These are phyloP conservation scores for Scaeva pyrastri DNA, from an alignment of 2,888 invertebrate genomes.

Conservation along the genomic window DNA sequence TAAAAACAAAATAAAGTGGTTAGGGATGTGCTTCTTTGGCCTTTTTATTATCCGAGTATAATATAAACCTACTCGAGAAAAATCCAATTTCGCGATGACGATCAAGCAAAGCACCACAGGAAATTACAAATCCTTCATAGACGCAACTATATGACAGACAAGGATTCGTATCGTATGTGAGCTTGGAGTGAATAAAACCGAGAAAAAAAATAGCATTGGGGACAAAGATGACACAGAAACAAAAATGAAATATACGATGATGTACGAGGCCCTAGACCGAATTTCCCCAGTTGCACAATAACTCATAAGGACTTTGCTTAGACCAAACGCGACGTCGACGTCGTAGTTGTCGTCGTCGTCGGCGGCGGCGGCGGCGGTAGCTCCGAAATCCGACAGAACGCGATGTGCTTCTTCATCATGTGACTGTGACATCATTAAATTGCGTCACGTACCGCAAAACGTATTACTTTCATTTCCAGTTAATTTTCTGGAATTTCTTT, in stretches of 20 bases:
- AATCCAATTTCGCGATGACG: slow-evolving; percentile 73
- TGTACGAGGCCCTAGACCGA: slow-evolving; percentile 70
- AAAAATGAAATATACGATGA: slow-evolving; percentile 49
- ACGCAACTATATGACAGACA: slow-evolving; percentile 52
- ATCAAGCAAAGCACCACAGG: slow-evolving; percentile 69
- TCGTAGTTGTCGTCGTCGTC: too few relatives aligned
- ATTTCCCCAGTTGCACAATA: slow-evolving; percentile 74
- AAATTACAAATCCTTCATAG: slow-evolving; percentile 73
- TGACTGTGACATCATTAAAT: slow-evolving; percentile 74
- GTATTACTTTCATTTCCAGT: slow-evolving; percentile 76
- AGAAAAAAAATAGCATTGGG: not conserved
- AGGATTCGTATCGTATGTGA: slow-evolving; percentile 44
- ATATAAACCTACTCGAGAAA: not conserved
- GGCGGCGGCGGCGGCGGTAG: slow-evolving; percentile 11
- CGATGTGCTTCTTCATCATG: slow-evolving; percentile 50
- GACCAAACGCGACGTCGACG: slow-evolving; percentile 5
- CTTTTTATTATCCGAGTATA: not conserved
- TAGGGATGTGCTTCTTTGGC: slow-evolving; percentile 21
- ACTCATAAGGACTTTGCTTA: slow-evolving; percentile 45
- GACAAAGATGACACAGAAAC: slow-evolving; percentile 11
- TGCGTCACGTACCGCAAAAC: slow-evolving; percentile 75
- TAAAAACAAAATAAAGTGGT: slow-evolving; percentile 17
- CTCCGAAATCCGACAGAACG: slow-evolving; percentile 18
- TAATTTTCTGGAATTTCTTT: slow-evolving; percentile 73
- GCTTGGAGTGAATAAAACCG: not conserved